Base-by-base conservation (phyloP, 1,140 invertebrate genomes). In the Druon quercuslanigerum region DNA sequence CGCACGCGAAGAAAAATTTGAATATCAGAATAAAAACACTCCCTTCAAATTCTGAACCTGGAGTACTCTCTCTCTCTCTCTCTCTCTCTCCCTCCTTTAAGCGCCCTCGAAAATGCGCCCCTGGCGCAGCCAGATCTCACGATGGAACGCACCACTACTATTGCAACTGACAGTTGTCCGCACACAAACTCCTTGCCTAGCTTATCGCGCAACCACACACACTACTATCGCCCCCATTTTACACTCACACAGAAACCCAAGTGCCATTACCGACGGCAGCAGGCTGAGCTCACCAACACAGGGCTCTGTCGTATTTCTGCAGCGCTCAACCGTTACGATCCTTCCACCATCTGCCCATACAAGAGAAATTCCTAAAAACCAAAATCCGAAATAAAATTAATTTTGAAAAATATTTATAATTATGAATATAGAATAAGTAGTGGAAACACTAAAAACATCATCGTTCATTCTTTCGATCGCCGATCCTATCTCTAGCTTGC, bases 81-180 rank as follows among this genome's bases (percentile, higher is more conserved):
- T 56, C 52, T n/a, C 19, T 56, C 52, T n/a, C 17, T 76, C 80
- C 14, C 33, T 17, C 25, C 60, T 20, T 66, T 46, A 66, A 66
- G 25, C 40, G 40, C 40, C 40, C 60, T n/a, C 25, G 46, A 40
- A 66, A 66, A 16, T 46, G 16, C 60, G 60, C 7, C 60, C 60
- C 60, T 66, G 79, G 72, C 70, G 81, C 73, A 81, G 79, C 84
- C 79, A 83, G 83, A 81, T 84, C 82, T 83, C 86, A 82, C 82
- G 79, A 83, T 78, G 81, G 79, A 79, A 77, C 74, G 78, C 75
- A 74, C 78, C 51, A 79, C 52, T 71, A 84, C 80, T 51, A 76
- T 19, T 60, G 57, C 77, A 12, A 20, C 57, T 66, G 60, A 66
- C 60, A 66, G 60, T 66, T 66, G 60, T 66, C 25, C 60, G 16